Evolutionary conservation across 2,113 vertebrate genomes (phyloP).

Genomic region (Corydoras maculifer): DNA sequence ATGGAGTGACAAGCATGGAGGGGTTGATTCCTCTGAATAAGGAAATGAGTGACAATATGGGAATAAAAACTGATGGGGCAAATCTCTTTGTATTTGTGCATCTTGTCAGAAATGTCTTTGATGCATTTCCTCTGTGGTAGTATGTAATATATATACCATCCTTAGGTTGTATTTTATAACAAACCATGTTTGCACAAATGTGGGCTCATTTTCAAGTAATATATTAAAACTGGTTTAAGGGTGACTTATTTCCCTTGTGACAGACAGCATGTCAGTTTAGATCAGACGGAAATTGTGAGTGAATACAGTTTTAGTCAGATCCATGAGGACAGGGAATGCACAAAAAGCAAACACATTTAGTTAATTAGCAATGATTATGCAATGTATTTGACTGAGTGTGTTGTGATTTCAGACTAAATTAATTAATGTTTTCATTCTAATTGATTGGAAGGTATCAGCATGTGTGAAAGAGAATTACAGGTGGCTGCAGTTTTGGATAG

Average conservation of each 20-base stretch:
- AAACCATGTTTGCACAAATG: constrained; percentile 28
- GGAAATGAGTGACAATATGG: constrained; percentile 33
- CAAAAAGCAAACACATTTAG: constrained; percentile 26
- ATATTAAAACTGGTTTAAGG: constrained; percentile 2
- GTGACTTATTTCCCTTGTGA: constrained; percentile 11
- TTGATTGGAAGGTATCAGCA: constrained; percentile 60
- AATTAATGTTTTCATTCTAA: constrained; percentile 46
- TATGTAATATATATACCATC: constrained; percentile 4
- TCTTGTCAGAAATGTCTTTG: constrained; percentile 30
- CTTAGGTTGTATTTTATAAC: constrained; percentile 17
- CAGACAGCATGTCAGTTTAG: constrained; percentile 17
- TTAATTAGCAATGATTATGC: constrained; percentile 59
- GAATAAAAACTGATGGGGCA: constrained; percentile 26
- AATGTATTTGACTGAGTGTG: constrained; percentile 63
- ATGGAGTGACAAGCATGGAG: constrained; percentile 38
- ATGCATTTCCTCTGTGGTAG: constrained; percentile 20
- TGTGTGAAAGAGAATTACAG: constrained; percentile 53
- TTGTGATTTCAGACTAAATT: constrained; percentile 62
- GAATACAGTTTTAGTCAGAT: background rate
- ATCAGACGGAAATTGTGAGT: background rate
- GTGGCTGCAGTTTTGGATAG: constrained; percentile 50
- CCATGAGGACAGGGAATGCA: background rate
- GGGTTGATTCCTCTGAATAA: background rate
- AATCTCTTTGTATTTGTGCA: constrained; percentile 23
- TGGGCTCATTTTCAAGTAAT: constrained; percentile 11